Conservation (phyloP, 2,113 vertebrate species). For the Psittacus erithacus region DNA sequence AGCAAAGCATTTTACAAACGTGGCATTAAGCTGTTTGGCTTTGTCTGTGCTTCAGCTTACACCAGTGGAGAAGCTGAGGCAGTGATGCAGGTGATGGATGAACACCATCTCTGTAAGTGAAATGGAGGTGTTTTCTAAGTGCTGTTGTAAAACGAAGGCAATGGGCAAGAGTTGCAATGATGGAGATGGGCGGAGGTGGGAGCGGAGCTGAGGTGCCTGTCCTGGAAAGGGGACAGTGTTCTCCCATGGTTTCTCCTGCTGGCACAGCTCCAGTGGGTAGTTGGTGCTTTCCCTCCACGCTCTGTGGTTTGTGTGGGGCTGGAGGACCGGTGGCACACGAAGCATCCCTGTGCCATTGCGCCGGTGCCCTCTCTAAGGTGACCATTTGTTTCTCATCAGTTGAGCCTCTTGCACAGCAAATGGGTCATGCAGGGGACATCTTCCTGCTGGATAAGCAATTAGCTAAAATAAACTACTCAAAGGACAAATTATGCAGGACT, state of each 20-base stretch:
- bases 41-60: background rate
- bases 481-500: conserved; percentile 21
- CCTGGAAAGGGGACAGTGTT: background rate
- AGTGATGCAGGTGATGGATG: background rate
- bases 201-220: background rate
- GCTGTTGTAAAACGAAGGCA: background rate
- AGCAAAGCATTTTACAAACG: background rate
- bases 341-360: background rate
- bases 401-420: background rate
- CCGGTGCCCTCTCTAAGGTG: background rate
- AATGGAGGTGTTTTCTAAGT: background rate
- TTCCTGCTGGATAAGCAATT: conserved; percentile 52
- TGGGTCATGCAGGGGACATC: background rate
- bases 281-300: background rate
- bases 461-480: conserved; percentile 32
- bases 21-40: background rate
- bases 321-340: background rate
- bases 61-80: background rate
- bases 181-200: background rate
- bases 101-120: background rate
- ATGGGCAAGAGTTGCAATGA: accelerated
- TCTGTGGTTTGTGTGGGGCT: background rate
- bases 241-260: background rate
- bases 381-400: background rate
- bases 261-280: background rate